phyloP scores from a whole-genome alignment of 1,140 invertebrate genomes.

The Bombus confusus region DNA sequence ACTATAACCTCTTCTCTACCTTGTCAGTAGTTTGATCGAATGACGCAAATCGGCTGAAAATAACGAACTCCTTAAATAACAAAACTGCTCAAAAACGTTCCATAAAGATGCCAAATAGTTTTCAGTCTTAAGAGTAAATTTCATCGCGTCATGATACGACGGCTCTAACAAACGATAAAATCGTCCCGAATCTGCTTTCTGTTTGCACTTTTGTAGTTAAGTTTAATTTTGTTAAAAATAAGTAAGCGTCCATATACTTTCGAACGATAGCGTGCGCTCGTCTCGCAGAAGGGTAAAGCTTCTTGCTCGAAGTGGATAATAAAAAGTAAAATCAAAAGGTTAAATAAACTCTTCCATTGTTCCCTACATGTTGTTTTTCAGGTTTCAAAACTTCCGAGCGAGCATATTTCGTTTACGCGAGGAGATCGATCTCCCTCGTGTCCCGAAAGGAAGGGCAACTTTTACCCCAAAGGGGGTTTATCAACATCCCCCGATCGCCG shows the following conservation, averaged over 20 bases:
- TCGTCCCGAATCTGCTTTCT: too few species aligned
- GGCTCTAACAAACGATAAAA: too few species aligned
- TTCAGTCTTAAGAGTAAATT: too few species aligned
- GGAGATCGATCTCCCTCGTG: not conserved
- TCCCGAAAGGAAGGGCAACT: not conserved
- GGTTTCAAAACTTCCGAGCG: slow-evolving; percentile 17
- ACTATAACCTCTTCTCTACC: too few species aligned
- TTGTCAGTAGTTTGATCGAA: too few species aligned
- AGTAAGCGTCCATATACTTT: too few species aligned
- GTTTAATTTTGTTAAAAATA: not conserved
- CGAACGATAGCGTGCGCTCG: too few species aligned
- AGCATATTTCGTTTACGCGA: not conserved
- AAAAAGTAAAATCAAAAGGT: slow-evolving; percentile 48
- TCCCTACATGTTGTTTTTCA: not conserved
- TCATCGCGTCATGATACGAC: too few species aligned
- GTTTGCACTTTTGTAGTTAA: not conserved
- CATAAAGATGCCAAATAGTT: too few species aligned
- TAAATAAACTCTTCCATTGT: not conserved
- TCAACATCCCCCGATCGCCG: not conserved
- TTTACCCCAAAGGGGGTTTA: not conserved
- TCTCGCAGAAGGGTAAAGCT: not conserved
- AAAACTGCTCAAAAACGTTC: too few species aligned
- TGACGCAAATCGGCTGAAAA: too few species aligned
- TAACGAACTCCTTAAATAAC: too few species aligned
- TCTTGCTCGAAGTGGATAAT: slow-evolving; percentile 26